Evolutionary conservation across 2,888 invertebrate species (phyloP), one percentile per base, ranked within the genome.

Genomic region (Acholoe squamosa): DNA sequence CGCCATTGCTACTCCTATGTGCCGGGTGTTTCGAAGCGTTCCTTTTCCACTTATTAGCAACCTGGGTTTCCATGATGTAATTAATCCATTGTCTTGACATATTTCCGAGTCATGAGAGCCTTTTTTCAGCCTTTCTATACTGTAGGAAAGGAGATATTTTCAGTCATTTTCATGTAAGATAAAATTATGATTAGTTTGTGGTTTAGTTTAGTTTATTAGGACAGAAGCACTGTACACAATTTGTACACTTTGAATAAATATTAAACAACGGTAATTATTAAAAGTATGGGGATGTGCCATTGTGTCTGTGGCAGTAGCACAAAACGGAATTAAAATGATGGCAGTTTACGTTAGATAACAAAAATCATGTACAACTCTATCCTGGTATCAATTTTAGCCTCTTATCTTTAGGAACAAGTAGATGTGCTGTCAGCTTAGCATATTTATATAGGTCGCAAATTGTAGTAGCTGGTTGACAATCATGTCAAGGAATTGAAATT

Each of bases 401-500:
- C 43, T 43, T 43, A 43, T 43, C 3, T 43, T 43, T 7, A 43
- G 3, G 43, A 43, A 43, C 43, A 3, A 7, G 43, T 43, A 43
- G 43, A 43, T 43, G 43, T 43, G 10, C 43, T 43, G 10, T 43
- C 43, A 43, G 43, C 43, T 43, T 7, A 43, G 43, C 5, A 43
- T 43, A 43, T 43, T 10, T 43, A 10, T 43, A 43, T 43, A 71
- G 31, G 0, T 5, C 28, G 71, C 3, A 28, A 67, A n/a, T n/a
- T 28, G 3, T n/a, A 28, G 71, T 7, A n/a, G 28, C 3, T 28
- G 71, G 25, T 71, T 71, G 25, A 22, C 12, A 25, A 71, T n/a
- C 71, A 71, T 28, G 25, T 71, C 71, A 71, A 28, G 28, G 71
- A 71, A 71, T 71, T 71, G 61, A n/a, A 61, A 61, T 61, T 71